These are phyloP conservation scores for Odontocolon sp. DNA, from an alignment of 2,888 invertebrate genomes.

Conservation along the genomic window DNA sequence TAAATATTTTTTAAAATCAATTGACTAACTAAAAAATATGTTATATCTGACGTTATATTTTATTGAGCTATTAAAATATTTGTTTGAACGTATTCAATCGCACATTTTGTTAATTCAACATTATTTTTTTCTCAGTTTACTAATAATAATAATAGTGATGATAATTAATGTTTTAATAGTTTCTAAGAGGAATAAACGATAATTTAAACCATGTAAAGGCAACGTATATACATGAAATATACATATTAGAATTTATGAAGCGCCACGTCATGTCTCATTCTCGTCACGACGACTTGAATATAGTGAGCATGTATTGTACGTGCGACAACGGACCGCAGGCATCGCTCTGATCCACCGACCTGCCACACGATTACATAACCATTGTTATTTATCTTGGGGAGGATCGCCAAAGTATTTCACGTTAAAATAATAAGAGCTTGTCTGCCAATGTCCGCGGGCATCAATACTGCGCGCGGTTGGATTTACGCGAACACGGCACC, in stretches of 20 bases:
- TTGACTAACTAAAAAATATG: too few relatives aligned
- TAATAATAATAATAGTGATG: too few relatives aligned
- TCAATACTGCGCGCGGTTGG: conserved; percentile 21
- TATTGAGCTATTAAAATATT: too few relatives aligned
- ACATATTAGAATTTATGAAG: conserved; percentile 37
- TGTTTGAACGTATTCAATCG: too few relatives aligned
- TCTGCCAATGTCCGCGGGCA: conserved; percentile 70
- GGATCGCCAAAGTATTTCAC: conserved; percentile 68
- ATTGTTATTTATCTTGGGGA: conserved; percentile 75
- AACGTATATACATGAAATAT: not conserved
- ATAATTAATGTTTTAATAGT: too few relatives aligned
- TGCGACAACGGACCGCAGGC: conserved; percentile 23
- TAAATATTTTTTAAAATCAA: too few relatives aligned
- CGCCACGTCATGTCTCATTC: conserved; percentile 31
- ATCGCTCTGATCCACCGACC: conserved; percentile 52
- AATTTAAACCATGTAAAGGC: too few relatives aligned
- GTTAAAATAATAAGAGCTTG: conserved; percentile 75
- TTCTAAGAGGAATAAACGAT: too few relatives aligned
- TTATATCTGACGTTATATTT: too few relatives aligned
- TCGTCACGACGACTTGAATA: conserved; percentile 19
- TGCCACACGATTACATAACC: conserved; percentile 66
- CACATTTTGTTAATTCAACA: too few relatives aligned
- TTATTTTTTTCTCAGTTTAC: too few relatives aligned
- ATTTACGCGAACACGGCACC: conserved; percentile 41
- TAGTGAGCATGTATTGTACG: conserved; percentile 2